Conservation (phyloP, 2,113 vertebrate species). For the Podarcis muralis region DNA sequence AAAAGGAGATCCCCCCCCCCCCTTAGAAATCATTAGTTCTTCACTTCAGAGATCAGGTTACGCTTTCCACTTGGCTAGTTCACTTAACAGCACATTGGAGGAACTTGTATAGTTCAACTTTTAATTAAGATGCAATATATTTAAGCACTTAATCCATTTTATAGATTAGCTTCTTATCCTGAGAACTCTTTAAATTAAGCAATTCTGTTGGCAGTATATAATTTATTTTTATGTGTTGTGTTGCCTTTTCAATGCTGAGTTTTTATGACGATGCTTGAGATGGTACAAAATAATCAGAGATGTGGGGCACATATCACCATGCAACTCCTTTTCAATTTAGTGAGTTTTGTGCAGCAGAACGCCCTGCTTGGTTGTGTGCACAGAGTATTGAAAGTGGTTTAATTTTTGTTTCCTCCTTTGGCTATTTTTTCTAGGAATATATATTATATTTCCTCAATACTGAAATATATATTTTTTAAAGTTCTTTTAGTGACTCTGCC, state of each 20-base stretch:
- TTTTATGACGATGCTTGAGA: conserved; percentile 30
- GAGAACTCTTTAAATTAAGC: background rate
- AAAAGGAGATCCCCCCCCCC: background rate
- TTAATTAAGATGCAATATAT: background rate
- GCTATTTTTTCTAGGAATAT: conserved; percentile 38
- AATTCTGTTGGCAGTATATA: background rate
- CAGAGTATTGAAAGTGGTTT: conserved; percentile 1
- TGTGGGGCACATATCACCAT: background rate
- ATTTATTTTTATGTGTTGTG: background rate
- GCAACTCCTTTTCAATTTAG: background rate
- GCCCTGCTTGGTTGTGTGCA: background rate
- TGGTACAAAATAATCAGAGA: background rate
- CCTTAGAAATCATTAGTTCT: background rate
- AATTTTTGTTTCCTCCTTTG: conserved; percentile 26
- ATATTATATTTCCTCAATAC: conserved; percentile 28
- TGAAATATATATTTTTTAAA: conserved; percentile 27
- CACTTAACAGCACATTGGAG: background rate
- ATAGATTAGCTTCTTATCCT: conserved; percentile 15
- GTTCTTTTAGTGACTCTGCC: conserved; percentile 49
- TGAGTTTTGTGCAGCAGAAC: background rate
- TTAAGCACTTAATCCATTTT: conserved; percentile 15
- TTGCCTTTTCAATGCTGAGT: conserved; percentile 29
- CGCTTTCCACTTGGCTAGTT: background rate
- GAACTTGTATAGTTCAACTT: conserved; percentile 17
- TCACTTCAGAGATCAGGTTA: background rate